Evolutionary conservation across 1,140 invertebrate genomes (phyloP).

Genomic region (Probaryconus sp.): DNA sequence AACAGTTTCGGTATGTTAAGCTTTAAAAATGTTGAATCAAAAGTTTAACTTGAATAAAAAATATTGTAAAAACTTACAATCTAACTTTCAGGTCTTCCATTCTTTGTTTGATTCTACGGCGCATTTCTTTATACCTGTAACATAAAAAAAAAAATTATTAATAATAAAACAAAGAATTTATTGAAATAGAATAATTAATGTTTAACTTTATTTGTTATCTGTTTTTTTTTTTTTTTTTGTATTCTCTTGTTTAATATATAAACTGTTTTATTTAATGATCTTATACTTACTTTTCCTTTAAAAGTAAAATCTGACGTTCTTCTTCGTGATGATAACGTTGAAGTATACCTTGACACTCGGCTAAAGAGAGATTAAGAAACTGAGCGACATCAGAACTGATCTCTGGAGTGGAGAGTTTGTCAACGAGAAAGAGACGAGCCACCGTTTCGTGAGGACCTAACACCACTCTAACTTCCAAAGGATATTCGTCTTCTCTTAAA

Average conservation of each 20-base stretch:
- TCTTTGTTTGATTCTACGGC: slow-evolving; percentile 82
- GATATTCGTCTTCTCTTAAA: slow-evolving; percentile 88
- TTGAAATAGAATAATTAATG: too few species aligned
- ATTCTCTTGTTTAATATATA: too few species aligned
- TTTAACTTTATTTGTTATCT: too few species aligned
- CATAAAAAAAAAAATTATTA: slow-evolving; percentile 42
- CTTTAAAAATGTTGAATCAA: too few species aligned
- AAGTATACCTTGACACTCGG: slow-evolving; percentile 88
- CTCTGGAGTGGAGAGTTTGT: slow-evolving; percentile 85
- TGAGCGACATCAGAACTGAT: slow-evolving; percentile 90
- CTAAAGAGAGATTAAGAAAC: slow-evolving; percentile 88
- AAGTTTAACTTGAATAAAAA: too few species aligned
- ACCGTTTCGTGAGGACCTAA: slow-evolving; percentile 91
- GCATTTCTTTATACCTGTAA: slow-evolving; percentile 83
- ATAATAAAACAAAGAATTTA: too few species aligned
- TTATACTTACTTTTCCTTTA: slow-evolving; percentile 84
- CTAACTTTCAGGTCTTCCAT: slow-evolving; percentile 87
- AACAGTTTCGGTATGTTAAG: too few species aligned
- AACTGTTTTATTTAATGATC: background rate
- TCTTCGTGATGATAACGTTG: slow-evolving; percentile 88
- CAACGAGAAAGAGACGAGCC: slow-evolving; percentile 88
- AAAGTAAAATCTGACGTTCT: slow-evolving; percentile 83
- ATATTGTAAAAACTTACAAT: too few species aligned
- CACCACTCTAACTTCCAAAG: slow-evolving; percentile 86
- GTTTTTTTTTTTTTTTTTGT: background rate